phyloP scores from a whole-genome alignment of 2,797 vertebrate species.

The Peromyscus melanophrys region DNA sequence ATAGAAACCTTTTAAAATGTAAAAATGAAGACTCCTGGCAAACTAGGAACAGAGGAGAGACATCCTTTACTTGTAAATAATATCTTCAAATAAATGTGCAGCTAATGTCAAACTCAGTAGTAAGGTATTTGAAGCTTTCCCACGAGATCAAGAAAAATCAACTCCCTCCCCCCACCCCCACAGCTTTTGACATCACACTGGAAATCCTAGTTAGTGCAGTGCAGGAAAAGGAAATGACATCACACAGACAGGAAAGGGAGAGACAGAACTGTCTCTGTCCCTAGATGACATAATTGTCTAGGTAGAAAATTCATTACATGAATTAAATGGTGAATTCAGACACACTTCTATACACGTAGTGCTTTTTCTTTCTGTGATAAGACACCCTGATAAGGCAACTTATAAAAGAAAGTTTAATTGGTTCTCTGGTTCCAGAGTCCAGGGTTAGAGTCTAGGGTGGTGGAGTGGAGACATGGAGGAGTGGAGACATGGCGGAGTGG shows the following conservation, averaged over 20 bases:
- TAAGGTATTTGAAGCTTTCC: not conserved
- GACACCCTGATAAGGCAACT: not conserved
- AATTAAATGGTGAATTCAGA: not conserved
- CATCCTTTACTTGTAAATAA: not conserved
- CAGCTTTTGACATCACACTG: not conserved
- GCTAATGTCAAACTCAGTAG: not conserved
- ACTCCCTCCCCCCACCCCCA: too few species aligned
- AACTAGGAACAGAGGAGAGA: not conserved
- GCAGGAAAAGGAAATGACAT: not conserved
- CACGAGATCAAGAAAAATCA: not conserved
- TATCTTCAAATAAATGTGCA: not conserved
- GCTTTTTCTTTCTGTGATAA: not conserved
- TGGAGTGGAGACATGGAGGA: too few species aligned
- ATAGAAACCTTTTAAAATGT: not conserved
- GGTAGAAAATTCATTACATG: not conserved
- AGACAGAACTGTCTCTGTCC: not conserved
- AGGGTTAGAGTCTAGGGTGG: not conserved
- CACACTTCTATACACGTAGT: not conserved
- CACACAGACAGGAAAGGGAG: not conserved
- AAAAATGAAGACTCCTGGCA: not conserved
- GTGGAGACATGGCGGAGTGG: too few species aligned
- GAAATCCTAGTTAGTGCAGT: not conserved
- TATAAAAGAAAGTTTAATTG: not conserved
- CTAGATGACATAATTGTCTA: not conserved
- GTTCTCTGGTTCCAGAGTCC: not conserved